A percentile compares a stretch with the other conserved stretches of the same genome.
Conservation (phyloP, 1,140 invertebrate species). For the Neuroterus valhalla region DNA sequence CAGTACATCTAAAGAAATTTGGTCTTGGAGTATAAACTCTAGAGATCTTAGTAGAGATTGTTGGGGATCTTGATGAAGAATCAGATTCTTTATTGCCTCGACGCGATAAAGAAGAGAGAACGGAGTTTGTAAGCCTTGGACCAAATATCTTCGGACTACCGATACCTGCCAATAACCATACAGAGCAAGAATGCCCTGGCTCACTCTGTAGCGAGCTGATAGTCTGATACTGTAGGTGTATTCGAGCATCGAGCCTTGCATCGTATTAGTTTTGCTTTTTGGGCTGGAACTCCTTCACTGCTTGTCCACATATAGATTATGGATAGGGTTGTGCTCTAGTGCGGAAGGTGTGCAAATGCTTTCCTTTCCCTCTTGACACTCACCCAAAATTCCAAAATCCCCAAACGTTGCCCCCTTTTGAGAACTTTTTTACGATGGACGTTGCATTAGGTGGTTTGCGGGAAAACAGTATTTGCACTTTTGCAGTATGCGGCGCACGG, state of each 20-base stretch:
- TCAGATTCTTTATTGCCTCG: no score
- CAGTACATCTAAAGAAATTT: conserved; percentile 70
- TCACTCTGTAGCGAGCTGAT: conserved; percentile 73
- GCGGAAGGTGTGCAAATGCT: conserved; percentile 72
- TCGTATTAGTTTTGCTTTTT: conserved; percentile 76
- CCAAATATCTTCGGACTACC: conserved; percentile 69
- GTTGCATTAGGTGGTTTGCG: conserved; percentile 74
- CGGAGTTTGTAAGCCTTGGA: conserved; percentile 42
- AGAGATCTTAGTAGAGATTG: neutral
- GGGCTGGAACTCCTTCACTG: conserved; percentile 75
- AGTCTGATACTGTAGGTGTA: conserved; percentile 70
- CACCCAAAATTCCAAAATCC: conserved; percentile 8
- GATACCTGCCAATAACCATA: conserved; percentile 67
- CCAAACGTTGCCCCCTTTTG: conserved; percentile 30
- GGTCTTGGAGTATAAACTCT: conserved; percentile 6
- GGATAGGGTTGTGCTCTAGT: conserved; percentile 71
- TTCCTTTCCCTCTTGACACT: conserved; percentile 45
- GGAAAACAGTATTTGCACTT: conserved; percentile 77
- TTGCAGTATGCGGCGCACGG: conserved; percentile 94
- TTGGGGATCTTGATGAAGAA: neutral
- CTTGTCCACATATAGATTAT: conserved; percentile 73
- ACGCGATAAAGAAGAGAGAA: conserved; percentile 6
- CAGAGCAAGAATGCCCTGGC: conserved; percentile 72
- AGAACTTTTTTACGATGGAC: conserved; percentile 65
- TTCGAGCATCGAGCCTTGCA: conserved; percentile 76